These are phyloP conservation scores for Hydrocynus forskahlii DNA, from an alignment of 2,797 vertebrate genomes.

Conservation along the genomic window DNA sequence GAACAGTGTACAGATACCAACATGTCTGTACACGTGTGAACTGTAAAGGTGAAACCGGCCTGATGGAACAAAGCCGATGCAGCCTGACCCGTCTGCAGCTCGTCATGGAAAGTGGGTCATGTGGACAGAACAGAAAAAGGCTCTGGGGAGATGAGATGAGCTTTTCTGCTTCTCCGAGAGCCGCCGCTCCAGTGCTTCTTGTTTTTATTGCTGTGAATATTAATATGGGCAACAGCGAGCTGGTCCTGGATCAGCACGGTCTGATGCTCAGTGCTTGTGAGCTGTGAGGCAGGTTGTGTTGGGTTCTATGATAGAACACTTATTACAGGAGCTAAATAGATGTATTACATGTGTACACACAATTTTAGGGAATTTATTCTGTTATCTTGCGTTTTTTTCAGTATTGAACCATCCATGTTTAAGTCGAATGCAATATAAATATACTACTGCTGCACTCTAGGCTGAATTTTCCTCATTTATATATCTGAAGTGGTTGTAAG, in stretches of 20 bases:
- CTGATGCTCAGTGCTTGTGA: not conserved
- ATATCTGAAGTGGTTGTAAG: too few relatives aligned
- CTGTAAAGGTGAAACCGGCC: not conserved
- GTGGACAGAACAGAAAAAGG: conserved; percentile 21
- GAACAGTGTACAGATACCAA: not conserved
- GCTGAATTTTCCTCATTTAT: too few relatives aligned
- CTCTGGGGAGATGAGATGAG: conserved; percentile 29
- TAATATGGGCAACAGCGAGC: not conserved
- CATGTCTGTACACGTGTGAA: not conserved
- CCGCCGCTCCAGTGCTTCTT: conserved; percentile 1
- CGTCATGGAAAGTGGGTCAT: conserved; percentile 40
- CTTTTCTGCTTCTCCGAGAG: conserved; percentile 13
- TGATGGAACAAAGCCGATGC: not conserved
- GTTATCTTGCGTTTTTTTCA: too few relatives aligned
- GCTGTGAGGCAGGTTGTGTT: not conserved
- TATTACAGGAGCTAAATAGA: too few relatives aligned
- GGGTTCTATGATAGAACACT: too few relatives aligned
- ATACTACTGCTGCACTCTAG: too few relatives aligned
- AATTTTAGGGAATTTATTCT: too few relatives aligned
- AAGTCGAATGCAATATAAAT: too few relatives aligned
- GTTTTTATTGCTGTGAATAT: conserved; percentile 1
- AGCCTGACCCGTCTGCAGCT: conserved; percentile 31
- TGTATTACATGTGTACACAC: too few relatives aligned
- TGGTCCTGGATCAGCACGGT: not conserved
- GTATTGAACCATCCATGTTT: too few relatives aligned